Conservation (phyloP, 2,113 vertebrate species). For the Tringa solitaria region DNA sequence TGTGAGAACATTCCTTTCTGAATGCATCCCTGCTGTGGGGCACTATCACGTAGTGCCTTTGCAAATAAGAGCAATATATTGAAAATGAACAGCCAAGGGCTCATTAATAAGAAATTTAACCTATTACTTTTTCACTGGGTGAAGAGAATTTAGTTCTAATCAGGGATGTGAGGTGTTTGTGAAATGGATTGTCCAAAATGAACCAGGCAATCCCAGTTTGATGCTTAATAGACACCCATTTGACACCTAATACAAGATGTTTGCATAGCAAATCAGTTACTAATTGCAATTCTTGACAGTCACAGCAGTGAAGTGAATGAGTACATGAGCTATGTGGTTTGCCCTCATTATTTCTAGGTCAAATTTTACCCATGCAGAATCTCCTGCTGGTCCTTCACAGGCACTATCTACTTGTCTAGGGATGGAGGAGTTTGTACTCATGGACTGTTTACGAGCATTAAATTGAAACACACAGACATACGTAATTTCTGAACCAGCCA, state of each 20-base stretch:
- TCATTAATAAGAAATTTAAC: not conserved
- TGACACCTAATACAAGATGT: not conserved
- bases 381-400: not conserved
- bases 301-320: not conserved
- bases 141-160: not conserved
- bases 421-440: not conserved
- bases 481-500: not conserved
- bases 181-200: not conserved
- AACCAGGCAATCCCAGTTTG: not conserved
- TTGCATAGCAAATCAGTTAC: not conserved
- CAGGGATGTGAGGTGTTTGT: not conserved
- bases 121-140: not conserved
- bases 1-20: not conserved
- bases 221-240: not conserved
- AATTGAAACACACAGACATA: not conserved
- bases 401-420: not conserved
- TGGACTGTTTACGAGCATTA: not conserved
- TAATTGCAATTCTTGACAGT: not conserved
- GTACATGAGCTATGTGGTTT: not conserved
- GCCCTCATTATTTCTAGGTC: not conserved
- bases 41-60: not conserved
- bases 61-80: not conserved
- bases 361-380: not conserved
- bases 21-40: not conserved
- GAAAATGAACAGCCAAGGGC: not conserved